These are phyloP conservation scores for Holcopasites calliopsidis DNA, from an alignment of 1,140 invertebrate species.

Conservation along the genomic window DNA sequence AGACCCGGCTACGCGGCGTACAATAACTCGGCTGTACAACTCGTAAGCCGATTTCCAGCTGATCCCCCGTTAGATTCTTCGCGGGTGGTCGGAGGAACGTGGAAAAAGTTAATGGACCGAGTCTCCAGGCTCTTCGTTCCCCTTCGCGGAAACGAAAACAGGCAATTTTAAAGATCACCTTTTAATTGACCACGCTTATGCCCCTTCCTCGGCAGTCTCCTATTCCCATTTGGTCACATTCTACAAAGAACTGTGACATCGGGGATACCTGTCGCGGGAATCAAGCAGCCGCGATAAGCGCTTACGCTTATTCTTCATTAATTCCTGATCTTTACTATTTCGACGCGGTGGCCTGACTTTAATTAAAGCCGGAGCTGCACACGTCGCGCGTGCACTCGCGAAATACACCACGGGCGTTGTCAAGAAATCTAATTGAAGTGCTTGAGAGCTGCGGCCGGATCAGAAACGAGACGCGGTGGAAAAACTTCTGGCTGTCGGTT, in stretches of 20 bases:
- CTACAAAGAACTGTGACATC: too few relatives aligned
- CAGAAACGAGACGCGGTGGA: background rate
- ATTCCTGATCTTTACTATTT: too few relatives aligned
- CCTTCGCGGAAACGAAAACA: constrained; percentile 13
- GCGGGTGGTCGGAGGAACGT: background rate
- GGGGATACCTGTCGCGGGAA: too few relatives aligned
- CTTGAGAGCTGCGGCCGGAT: background rate
- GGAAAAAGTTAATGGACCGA: constrained; percentile 39
- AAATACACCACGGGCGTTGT: constrained; percentile 29
- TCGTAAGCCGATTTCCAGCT: constrained; percentile 29
- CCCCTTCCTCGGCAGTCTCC: background rate
- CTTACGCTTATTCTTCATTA: too few relatives aligned
- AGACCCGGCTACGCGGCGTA: too few relatives aligned
- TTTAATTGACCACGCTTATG: constrained; percentile 33
- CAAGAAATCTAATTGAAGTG: constrained; percentile 54
- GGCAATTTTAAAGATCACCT: constrained; percentile 18
- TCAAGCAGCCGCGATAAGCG: too few relatives aligned
- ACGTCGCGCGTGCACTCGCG: constrained; percentile 28
- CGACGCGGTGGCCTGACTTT: constrained; percentile 24
- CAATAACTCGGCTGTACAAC: constrained; percentile 5
- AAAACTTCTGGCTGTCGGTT: constrained; percentile 31
- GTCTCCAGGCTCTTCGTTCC: background rate
- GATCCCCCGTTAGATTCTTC: background rate
- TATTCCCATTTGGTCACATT: background rate
- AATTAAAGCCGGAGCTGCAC: constrained; percentile 52